Evolutionary conservation across 2,888 invertebrate species (phyloP).

Genomic region (Meiosimyza platycephala): DNA sequence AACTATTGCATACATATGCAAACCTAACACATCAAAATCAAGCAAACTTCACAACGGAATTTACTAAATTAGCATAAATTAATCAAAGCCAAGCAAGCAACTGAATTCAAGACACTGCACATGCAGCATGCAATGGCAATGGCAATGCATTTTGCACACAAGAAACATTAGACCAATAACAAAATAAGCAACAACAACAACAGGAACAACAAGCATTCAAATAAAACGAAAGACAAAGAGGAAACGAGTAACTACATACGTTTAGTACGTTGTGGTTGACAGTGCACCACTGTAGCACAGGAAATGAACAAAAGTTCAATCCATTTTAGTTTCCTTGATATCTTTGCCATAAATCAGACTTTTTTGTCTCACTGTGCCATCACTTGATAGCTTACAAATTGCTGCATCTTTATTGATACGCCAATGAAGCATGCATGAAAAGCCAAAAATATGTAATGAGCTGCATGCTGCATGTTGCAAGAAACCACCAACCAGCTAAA

Average conservation of each 20-base stretch:
- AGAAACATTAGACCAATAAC: conserved; percentile 12
- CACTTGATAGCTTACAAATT: too few species aligned
- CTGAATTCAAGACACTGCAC: conserved; percentile 50
- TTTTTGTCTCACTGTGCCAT: too few species aligned
- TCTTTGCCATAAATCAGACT: too few species aligned
- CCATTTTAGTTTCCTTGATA: too few species aligned
- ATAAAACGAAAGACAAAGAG: neutral
- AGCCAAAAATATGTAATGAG: conserved; percentile 15
- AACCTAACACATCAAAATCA: conserved; percentile 40
- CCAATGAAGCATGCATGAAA: conserved; percentile 23
- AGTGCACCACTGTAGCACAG: too few species aligned
- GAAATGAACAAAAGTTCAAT: too few species aligned
- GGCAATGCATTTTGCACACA: conserved; percentile 31
- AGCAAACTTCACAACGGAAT: conserved; percentile 42
- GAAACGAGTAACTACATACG: neutral
- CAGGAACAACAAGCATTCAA: neutral
- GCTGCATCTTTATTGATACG: conserved; percentile 34
- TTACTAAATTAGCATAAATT: conserved; percentile 59
- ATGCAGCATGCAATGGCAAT: conserved; percentile 32
- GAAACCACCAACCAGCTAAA: neutral
- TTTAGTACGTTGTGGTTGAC: neutral
- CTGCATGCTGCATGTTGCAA: neutral
- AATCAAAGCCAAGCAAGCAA: conserved; percentile 54
- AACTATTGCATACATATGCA: neutral
- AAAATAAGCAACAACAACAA: conserved; percentile 13